phyloP scores from a whole-genome alignment of 2,113 vertebrate genomes.

The Progne subis region DNA sequence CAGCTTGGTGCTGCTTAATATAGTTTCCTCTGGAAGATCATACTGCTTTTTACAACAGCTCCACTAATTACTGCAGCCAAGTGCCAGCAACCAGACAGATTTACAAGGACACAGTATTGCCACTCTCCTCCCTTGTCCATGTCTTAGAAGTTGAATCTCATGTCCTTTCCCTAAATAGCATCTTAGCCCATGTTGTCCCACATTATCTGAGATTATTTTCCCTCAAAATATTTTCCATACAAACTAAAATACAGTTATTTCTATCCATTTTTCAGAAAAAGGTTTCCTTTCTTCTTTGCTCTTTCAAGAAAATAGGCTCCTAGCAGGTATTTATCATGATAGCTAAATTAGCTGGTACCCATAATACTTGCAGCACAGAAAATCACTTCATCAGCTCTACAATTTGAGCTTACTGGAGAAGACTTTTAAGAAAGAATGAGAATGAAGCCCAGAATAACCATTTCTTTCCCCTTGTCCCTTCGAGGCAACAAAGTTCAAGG shows the following conservation, averaged over 20 bases:
- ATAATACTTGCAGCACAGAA: slow-evolving; percentile 29
- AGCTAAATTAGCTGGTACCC: slow-evolving; percentile 49
- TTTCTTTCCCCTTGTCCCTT: slow-evolving; percentile 42
- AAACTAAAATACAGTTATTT: slow-evolving; percentile 16
- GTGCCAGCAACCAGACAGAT: neutral
- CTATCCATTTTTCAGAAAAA: slow-evolving; percentile 20
- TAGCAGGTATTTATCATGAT: slow-evolving; percentile 51
- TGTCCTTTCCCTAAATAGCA: neutral
- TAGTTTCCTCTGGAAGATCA: slow-evolving; percentile 1
- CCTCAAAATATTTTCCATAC: slow-evolving; percentile 33
- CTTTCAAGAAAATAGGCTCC: slow-evolving; percentile 35
- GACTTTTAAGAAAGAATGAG: slow-evolving; percentile 35
- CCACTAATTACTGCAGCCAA: slow-evolving; percentile 29
- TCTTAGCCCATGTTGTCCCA: neutral
- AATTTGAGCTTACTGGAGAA: slow-evolving; percentile 37
- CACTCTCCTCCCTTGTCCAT: neutral
- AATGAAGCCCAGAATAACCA: slow-evolving; percentile 41
- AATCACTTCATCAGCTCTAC: slow-evolving; percentile 56
- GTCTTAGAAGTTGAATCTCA: neutral
- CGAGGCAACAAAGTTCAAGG: slow-evolving; percentile 33
- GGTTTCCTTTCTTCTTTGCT: slow-evolving; percentile 6
- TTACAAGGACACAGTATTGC: neutral
- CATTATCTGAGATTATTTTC: slow-evolving; percentile 19
- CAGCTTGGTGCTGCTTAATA: neutral
- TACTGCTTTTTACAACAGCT: neutral